These are phyloP conservation scores for Planococcus citri DNA, from an alignment of 1,140 invertebrate species.

Conservation along the genomic window DNA sequence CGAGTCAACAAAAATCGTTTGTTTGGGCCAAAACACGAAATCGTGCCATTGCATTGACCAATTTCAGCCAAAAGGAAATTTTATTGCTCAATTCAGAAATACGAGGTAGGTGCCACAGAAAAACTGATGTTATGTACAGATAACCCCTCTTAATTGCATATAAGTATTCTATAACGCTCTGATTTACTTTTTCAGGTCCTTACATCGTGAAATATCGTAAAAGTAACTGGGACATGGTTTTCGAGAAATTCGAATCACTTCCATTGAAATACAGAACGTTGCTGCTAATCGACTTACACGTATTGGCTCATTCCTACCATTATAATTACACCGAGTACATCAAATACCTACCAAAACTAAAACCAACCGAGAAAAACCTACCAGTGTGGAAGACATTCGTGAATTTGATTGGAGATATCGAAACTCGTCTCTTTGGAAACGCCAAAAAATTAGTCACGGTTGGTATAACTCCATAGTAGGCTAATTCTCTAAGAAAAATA, in stretches of 20 bases:
- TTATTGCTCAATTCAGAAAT: neutral
- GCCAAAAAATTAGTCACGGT: neutral
- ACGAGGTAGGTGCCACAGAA: neutral
- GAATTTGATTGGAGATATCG: constrained; percentile 38
- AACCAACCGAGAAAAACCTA: constrained; percentile 53
- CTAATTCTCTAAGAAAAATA: no score
- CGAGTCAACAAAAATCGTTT: neutral
- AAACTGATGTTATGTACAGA: no score
- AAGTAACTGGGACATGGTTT: constrained; percentile 62
- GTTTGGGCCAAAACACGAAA: neutral
- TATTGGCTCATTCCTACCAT: constrained; percentile 51
- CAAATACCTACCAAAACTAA: constrained; percentile 59
- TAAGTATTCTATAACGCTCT: no score
- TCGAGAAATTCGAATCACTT: constrained; percentile 41
- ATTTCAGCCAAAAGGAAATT: neutral
- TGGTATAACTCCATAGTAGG: neutral
- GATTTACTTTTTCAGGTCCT: constrained; percentile 42
- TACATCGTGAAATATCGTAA: constrained; percentile 70
- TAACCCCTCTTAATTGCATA: no score
- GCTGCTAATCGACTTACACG: constrained; percentile 62
- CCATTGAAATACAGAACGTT: constrained; percentile 58
- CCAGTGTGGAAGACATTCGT: constrained; percentile 46
- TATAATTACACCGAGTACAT: constrained; percentile 46
- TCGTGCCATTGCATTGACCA: neutral
- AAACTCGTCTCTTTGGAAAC: neutral